Conservation (phyloP, 2,113 vertebrate genomes). For the Mandrillus leucophaeus region DNA sequence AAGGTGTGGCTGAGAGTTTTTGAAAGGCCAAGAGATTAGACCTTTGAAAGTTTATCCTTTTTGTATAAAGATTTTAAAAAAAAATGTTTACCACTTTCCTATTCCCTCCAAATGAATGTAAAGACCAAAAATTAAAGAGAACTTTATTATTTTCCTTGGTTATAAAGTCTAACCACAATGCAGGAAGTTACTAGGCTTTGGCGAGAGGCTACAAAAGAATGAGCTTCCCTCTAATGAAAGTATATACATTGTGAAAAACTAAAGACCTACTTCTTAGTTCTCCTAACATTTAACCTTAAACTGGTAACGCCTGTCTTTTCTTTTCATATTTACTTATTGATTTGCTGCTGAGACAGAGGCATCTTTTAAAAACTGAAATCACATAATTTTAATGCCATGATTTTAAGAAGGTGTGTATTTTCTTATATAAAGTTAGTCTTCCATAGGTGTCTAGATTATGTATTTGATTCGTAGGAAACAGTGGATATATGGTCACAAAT, state of each 20-base stretch:
- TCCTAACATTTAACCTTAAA: slow-evolving; percentile 25
- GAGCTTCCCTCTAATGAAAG: neutral
- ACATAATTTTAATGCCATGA: neutral
- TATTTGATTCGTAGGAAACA: neutral
- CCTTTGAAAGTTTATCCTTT: neutral
- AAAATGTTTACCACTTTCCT: neutral
- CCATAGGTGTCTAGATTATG: neutral
- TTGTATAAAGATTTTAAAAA: neutral
- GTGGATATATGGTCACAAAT: neutral
- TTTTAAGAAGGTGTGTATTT: slow-evolving; percentile 4
- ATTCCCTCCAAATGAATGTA: neutral
- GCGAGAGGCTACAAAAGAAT: neutral
- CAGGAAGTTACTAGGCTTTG: slow-evolving; percentile 33
- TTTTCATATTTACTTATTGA: neutral
- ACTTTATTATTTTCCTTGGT: slow-evolving; percentile 19
- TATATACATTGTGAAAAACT: neutral
- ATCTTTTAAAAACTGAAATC: neutral
- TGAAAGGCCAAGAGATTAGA: neutral
- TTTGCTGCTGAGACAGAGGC: neutral
- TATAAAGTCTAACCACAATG: slow-evolving; percentile 26
- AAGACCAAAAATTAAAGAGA: slow-evolving; percentile 10
- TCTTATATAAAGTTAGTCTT: neutral
- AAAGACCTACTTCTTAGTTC: neutral
- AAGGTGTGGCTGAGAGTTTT: neutral
- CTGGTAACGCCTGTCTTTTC: neutral